Base-by-base conservation (phyloP, 2,888 invertebrate species). In the Orthosia incerta region DNA sequence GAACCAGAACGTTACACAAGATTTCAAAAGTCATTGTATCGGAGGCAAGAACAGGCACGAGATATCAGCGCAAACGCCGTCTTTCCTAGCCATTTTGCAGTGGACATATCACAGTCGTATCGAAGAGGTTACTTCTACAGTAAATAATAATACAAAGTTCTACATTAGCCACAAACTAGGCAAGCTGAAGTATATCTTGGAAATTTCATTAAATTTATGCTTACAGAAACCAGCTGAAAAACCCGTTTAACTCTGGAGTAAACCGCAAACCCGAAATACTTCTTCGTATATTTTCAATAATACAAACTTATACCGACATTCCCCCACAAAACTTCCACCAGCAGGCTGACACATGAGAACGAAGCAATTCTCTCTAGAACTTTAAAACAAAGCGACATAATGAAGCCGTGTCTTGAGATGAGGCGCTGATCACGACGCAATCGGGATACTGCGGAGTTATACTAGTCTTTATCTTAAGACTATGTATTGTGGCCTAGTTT, bases 361-460 rank as follows among this genome's bases (percentile, higher is more conserved):
- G 59, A 66, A 70, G 20, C 64, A 72, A 57, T 76, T 79, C 56
- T 56, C 55, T 45, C 39, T 39, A n/a, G 0, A 77, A 82, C 48
- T 82, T 82, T 71, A 66, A 71, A 78, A 80, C 80, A 80, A 80
- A 80, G 80, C 79, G 62, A 48, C 62, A 68, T 78, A 73, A 80
- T 82, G 57, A 82, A 50, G 68, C 67, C 16, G 56, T 51, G 76
- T 79, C 82, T 79, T 76, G 70, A 65, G 79, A 79, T 57, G 82
- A 76, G 63, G 59, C 39, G 23, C 31, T 79, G 79, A 79, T 79
- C 77, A 60, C 55, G 63, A 46, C 55, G 59, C 76, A 63, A 79
- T 74, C 74, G 9, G 60, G 60, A 46, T 15, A 55, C 31, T 46
- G 67, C 46, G 46, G 23, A 71, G 56, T 64, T 61, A 26, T 20